Conservation (phyloP, 2,888 invertebrate species). For the Drosophila mettleri region DNA sequence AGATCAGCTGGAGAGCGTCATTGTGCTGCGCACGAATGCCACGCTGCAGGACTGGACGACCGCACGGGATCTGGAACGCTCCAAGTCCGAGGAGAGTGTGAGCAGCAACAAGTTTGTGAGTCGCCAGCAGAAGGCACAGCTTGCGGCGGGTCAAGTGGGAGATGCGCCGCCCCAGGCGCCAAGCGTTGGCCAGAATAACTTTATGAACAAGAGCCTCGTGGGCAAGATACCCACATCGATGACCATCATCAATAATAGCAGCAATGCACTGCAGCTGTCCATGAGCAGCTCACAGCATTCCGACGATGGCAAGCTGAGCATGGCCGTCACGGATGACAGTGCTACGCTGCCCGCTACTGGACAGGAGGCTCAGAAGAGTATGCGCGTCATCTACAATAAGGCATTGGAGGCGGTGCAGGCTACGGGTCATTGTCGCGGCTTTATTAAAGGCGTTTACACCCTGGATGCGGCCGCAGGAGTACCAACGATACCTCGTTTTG, state of each 20-base stretch:
- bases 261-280: constrained; percentile 56
- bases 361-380: constrained; percentile 51
- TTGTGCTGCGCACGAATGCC: constrained; percentile 83
- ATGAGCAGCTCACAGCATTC: constrained; percentile 79
- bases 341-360: constrained; percentile 13
- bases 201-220: constrained; percentile 81
- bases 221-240: constrained; percentile 83
- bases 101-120: constrained; percentile 44
- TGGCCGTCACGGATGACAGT: constrained; percentile 41
- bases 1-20: constrained; percentile 83
- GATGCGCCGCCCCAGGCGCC: constrained; percentile 20
- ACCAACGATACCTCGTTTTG: constrained; percentile 65
- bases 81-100: constrained; percentile 59
- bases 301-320: constrained; percentile 80
- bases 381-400: constrained; percentile 81
- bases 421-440: constrained; percentile 83
- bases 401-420: constrained; percentile 84
- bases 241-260: constrained; percentile 83
- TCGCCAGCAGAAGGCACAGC: constrained; percentile 50
- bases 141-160: constrained; percentile 3
- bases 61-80: constrained; percentile 76
- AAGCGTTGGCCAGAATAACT: constrained; percentile 25
- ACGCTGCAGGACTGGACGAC: constrained; percentile 82
- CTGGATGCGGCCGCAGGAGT: constrained; percentile 38
- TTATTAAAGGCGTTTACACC: constrained; percentile 81